Evolutionary conservation across 2,113 vertebrate genomes (phyloP).

Genomic region (Morone saxatilis): DNA sequence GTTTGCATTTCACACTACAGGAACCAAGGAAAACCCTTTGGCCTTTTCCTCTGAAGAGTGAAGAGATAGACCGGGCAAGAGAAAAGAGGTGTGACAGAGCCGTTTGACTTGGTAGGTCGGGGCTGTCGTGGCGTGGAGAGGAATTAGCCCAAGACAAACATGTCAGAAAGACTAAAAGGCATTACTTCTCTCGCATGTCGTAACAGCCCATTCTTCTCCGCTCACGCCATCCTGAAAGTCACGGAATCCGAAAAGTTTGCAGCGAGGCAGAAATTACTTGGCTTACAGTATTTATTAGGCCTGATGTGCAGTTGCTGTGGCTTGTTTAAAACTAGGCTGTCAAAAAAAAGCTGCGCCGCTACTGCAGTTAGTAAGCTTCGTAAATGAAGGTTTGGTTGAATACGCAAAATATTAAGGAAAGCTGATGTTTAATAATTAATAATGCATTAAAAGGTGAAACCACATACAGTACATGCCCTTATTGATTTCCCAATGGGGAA

Average conservation of each 20-base stretch:
- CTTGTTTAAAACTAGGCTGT: conserved; percentile 5
- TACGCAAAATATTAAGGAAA: not conserved
- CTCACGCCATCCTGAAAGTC: conserved; percentile 41
- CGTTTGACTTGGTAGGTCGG: conserved; percentile 68
- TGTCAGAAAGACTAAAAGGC: conserved; percentile 67
- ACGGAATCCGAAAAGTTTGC: conserved; percentile 72
- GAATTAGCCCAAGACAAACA: conserved; percentile 80
- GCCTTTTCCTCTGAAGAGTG: conserved; percentile 65
- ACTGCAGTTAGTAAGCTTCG: not conserved
- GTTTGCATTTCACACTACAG: conserved; percentile 76
- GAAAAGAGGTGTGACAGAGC: conserved; percentile 77
- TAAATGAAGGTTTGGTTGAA: not conserved
- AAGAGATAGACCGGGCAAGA: conserved; percentile 58
- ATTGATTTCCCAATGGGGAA: not conserved
- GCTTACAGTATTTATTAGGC: conserved; percentile 39
- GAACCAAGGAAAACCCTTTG: conserved; percentile 72
- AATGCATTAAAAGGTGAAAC: not conserved
- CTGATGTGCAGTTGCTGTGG: conserved; percentile 5
- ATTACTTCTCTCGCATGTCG: conserved; percentile 53
- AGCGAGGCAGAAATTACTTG: conserved; percentile 59
- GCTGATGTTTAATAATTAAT: not conserved
- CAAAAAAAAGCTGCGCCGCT: not conserved
- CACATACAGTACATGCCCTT: not conserved
- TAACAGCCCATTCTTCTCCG: conserved; percentile 61
- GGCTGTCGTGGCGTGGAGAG: conserved; percentile 67